Evolutionary conservation across 2,113 vertebrate genomes (phyloP).

Genomic region (Bostrychus sinensis): DNA sequence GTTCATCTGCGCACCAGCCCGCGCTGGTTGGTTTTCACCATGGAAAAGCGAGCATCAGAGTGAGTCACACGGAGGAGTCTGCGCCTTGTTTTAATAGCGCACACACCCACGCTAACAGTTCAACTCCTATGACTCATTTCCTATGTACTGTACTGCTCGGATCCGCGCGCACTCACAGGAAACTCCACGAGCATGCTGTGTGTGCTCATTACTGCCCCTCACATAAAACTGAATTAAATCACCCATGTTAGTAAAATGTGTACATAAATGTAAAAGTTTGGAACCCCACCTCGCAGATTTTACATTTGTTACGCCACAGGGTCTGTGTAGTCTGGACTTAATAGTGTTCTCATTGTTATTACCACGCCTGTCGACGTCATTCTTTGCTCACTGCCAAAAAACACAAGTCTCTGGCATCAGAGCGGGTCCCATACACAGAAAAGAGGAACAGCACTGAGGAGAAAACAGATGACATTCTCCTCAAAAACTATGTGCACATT

Average conservation of each 20-base stretch:
- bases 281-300: slow-evolving; percentile 31
- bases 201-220: slow-evolving; percentile 19
- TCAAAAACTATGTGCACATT: slow-evolving; percentile 16
- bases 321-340: slow-evolving; percentile 63
- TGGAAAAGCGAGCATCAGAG: slow-evolving; percentile 78
- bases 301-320: not conserved
- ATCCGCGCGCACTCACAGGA: slow-evolving; percentile 67
- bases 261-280: slow-evolving; percentile 16
- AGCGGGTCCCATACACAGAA: slow-evolving; percentile 52
- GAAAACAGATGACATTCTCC: slow-evolving; percentile 60
- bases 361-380: slow-evolving; percentile 83
- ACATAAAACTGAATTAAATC: slow-evolving; percentile 29
- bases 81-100: slow-evolving; percentile 80
- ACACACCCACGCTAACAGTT: slow-evolving; percentile 81
- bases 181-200: slow-evolving; percentile 53
- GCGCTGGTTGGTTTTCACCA: slow-evolving; percentile 62
- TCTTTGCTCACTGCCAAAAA: slow-evolving; percentile 63
- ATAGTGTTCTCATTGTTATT: slow-evolving; percentile 78
- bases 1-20: slow-evolving; percentile 69
- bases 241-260: slow-evolving; percentile 18
- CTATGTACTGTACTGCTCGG: slow-evolving; percentile 72
- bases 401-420: slow-evolving; percentile 71
- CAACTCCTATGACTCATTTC: slow-evolving; percentile 82
- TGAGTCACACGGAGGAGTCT: slow-evolving; percentile 79
- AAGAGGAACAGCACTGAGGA: slow-evolving; percentile 43